A percentile compares a stretch with the other conserved stretches of the same genome.
Conservation (phyloP, 2,797 vertebrate genomes). For the Dipus sagitta region DNA sequence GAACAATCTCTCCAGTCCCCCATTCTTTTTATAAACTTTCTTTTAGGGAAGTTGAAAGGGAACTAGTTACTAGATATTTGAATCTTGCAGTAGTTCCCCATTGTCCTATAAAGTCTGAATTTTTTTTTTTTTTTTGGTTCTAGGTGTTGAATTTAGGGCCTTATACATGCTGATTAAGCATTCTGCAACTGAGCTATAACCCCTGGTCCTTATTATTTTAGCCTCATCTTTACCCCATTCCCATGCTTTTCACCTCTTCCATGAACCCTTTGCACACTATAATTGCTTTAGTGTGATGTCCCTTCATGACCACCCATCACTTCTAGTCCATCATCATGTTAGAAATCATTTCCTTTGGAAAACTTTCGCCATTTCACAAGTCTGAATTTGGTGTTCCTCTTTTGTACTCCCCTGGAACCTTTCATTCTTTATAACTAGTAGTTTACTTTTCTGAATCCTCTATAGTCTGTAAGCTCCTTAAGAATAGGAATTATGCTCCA, state of each 20-base stretch:
- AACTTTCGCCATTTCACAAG: conserved; percentile 4
- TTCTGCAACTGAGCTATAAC: neutral
- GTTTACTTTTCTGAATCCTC: conserved; percentile 52
- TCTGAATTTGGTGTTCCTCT: conserved; percentile 21
- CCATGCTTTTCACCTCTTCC: neutral
- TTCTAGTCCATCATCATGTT: neutral
- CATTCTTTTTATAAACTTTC: conserved; percentile 5
- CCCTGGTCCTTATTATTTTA: conserved; percentile 9
- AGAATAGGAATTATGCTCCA: conserved; percentile 14
- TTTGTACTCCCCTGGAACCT: neutral
- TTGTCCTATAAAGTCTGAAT: conserved; percentile 58
- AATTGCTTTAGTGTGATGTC: neutral
- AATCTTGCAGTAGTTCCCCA: conserved; percentile 42
- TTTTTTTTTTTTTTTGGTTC: neutral
- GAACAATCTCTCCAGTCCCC: too few relatives aligned
- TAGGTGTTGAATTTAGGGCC: neutral
- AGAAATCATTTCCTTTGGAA: conserved; percentile 49
- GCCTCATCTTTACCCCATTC: neutral
- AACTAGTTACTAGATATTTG: conserved; percentile 22
- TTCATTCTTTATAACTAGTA: conserved; percentile 40
- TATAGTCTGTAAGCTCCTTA: conserved; percentile 14
- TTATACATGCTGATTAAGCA: neutral
- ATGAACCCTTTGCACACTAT: neutral
- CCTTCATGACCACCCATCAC: conserved; percentile 1
- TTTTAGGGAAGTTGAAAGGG: conserved; percentile 54